Conservation (phyloP, 1,140 invertebrate species). For the Prorops nasuta region DNA sequence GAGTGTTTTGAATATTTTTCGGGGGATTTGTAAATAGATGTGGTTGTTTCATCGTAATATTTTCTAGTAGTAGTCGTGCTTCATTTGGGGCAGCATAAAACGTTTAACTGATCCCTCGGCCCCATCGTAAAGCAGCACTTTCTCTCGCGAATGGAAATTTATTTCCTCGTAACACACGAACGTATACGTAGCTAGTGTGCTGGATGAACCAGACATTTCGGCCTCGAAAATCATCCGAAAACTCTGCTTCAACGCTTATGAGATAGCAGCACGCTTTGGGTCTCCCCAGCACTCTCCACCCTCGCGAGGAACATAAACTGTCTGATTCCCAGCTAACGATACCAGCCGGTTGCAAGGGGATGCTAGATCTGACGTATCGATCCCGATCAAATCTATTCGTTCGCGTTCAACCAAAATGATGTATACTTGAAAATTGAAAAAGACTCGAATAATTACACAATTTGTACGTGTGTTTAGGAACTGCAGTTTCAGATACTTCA, state of each 20-base stretch:
- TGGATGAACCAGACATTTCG: neutral
- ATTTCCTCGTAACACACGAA: conserved; percentile 1
- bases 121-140: conserved; percentile 2
- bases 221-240: neutral
- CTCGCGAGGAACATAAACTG: conserved; percentile 21
- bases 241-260: conserved; percentile 4
- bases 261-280: conserved; percentile 4
- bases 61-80: neutral
- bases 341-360: neutral
- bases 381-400: too few relatives aligned
- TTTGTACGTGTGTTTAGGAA: too few relatives aligned
- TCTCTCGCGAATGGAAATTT: conserved; percentile 9
- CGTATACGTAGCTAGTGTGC: neutral
- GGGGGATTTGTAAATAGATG: too few relatives aligned
- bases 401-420: too few relatives aligned
- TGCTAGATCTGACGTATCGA: too few relatives aligned
- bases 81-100: conserved; percentile 1
- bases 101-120: conserved; percentile 10
- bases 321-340: conserved; percentile 12
- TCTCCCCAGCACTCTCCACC: neutral
- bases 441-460: too few relatives aligned
- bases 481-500: too few relatives aligned
- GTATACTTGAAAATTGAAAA: too few relatives aligned
- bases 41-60: too few relatives aligned
- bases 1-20: too few relatives aligned